Base-by-base conservation (phyloP, 1,140 invertebrate species). In the Drosophila hydei region DNA sequence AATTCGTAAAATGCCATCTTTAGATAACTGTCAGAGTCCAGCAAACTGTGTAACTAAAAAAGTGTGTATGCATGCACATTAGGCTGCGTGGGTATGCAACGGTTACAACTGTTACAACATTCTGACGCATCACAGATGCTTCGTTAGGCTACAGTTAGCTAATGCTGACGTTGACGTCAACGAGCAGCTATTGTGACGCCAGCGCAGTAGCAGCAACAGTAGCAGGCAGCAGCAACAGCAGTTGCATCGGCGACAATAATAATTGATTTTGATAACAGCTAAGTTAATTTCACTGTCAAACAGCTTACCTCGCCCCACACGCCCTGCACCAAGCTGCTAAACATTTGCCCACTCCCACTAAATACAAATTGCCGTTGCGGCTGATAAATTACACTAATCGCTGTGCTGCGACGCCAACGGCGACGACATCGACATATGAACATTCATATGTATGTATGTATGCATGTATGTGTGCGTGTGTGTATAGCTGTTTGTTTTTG, bases 341-440 rank as follows among this genome's bases (percentile, higher is more conserved):
- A 14, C 48, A 16, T 51, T 50, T 18, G 27, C 45, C 18, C 60
- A 71, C 68, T 33, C 68, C 68, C 60, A 71, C 52, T 25, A 55
- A 23, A 67, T 60, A 54, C 38, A 75, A 83, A 84, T 79, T 75
- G 67, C 47, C 55, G 59, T 71, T 75, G 79, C 56, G 70, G 45
- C 79, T 81, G 78, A 83, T 81, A 81, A 83, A 81, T 83, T 83
- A 75, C 72, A 84, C 67, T 83, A 84, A 83, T 84, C 72, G 79
- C 72, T 50, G 43, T 67, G 33, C 68, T 55, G 38, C 54, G 16
- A 43, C 45, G 77, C 40, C 52, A 67, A n/a, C 71, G 63, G 51
- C 71, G 45, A n/a, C 36, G 45, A 18, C 36, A 45, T 16, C 63
- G 21, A 55, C 40, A 16, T 45, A n/a, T 21, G 21, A 25, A n/a